Conservation (phyloP, 2,797 vertebrate species). For the Buphagus erythrorhynchus region DNA sequence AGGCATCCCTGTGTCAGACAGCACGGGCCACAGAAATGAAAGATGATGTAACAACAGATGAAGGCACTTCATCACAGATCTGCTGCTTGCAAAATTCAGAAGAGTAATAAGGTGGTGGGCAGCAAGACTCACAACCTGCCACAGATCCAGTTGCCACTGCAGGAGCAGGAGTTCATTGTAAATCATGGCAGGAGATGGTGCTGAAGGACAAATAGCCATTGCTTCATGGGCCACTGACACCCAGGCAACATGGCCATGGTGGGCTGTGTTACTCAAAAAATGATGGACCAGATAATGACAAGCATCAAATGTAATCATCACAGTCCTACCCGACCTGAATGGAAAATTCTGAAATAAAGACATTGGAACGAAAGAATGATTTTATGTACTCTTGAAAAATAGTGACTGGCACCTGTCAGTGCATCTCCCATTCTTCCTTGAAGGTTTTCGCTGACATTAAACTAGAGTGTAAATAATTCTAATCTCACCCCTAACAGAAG, state of each 20-base stretch:
- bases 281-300: background rate
- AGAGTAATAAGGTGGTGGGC: conserved; percentile 28
- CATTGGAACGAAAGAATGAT: background rate
- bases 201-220: conserved; percentile 59
- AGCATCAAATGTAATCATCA: background rate
- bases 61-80: conserved; percentile 37
- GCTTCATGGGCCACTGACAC: conserved; percentile 39
- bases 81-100: background rate
- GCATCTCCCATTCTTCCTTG: background rate
- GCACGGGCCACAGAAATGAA: background rate
- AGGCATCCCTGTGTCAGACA: conserved; percentile 33
- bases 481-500: background rate
- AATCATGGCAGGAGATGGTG: background rate
- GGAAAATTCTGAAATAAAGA: background rate
- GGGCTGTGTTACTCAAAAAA: background rate
- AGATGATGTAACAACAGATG: background rate
- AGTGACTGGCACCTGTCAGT: conserved; percentile 6
- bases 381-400: background rate
- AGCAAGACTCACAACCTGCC: conserved; percentile 42
- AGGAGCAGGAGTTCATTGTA: background rate
- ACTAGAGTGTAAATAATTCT: background rate
- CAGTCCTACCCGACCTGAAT: background rate
- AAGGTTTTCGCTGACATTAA: background rate
- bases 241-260: background rate
- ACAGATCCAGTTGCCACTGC: background rate